phyloP scores from a whole-genome alignment of 2,113 vertebrate genomes.

The Passer domesticus region DNA sequence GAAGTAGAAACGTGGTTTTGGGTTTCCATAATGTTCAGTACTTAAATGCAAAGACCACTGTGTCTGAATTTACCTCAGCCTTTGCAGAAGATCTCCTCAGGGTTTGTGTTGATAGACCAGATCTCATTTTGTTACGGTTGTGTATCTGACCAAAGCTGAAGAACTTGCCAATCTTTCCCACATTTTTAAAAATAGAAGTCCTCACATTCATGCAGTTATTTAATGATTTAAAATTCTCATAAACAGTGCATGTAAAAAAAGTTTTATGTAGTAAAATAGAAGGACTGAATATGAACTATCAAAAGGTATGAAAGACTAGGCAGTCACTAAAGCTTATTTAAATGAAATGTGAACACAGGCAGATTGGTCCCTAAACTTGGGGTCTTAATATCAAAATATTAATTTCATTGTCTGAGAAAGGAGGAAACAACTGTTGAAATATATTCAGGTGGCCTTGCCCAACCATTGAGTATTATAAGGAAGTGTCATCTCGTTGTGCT shows the following conservation, averaged over 20 bases:
- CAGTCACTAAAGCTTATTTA: background rate
- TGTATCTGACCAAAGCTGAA: background rate
- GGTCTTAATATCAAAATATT: background rate
- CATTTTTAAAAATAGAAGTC: background rate
- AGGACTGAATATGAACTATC: background rate
- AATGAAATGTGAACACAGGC: background rate
- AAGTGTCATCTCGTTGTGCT: background rate
- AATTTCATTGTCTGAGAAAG: background rate
- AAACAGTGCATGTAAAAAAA: background rate
- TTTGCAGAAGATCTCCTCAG: background rate
- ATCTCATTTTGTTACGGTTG: background rate
- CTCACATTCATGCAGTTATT: background rate
- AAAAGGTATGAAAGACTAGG: background rate
- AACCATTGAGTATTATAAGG: background rate
- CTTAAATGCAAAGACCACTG: background rate
- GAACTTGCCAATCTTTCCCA: background rate
- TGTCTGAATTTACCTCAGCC: background rate
- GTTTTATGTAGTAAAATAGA: background rate
- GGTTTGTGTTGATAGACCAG: background rate
- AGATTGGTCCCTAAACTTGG: background rate
- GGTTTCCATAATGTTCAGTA: background rate
- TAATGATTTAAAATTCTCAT: background rate
- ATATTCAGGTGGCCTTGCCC: background rate
- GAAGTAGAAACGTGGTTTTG: background rate
- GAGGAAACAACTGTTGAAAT: background rate